These are phyloP conservation scores for Pseudotriccus pelzelni DNA, from an alignment of 2,797 vertebrate species.

Conservation along the genomic window DNA sequence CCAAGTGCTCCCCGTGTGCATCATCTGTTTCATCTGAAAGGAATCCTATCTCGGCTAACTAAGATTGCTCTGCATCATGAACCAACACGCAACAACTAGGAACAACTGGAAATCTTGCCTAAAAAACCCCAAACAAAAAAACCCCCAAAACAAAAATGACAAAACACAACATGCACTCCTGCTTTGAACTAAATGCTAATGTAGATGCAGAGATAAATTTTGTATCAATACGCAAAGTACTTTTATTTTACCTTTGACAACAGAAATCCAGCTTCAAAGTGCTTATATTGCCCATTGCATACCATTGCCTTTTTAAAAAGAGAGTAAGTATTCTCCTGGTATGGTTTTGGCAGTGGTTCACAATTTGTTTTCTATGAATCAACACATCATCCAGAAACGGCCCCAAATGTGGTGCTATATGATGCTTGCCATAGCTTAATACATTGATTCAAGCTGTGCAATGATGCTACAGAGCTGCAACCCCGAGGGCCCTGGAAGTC, in stretches of 20 bases:
- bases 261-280: neutral
- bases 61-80: neutral
- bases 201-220: neutral
- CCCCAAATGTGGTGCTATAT: neutral
- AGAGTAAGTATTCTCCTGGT: neutral
- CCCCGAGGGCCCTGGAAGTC: neutral
- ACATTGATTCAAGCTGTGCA: neutral
- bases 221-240: neutral
- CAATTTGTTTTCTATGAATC: neutral
- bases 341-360: neutral
- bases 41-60: neutral
- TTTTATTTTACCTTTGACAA: neutral
- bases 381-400: neutral
- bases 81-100: neutral
- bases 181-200: neutral
- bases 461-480: neutral
- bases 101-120: neutral
- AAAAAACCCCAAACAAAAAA: neutral
- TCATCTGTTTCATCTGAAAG: neutral
- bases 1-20: neutral
- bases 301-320: neutral
- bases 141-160: rapidly evolving
- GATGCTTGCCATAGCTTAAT: neutral
- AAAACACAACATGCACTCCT: neutral
- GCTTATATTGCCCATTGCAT: neutral